phyloP scores from a whole-genome alignment of 2,888 invertebrate genomes.

The Plagiodera versicolora region DNA sequence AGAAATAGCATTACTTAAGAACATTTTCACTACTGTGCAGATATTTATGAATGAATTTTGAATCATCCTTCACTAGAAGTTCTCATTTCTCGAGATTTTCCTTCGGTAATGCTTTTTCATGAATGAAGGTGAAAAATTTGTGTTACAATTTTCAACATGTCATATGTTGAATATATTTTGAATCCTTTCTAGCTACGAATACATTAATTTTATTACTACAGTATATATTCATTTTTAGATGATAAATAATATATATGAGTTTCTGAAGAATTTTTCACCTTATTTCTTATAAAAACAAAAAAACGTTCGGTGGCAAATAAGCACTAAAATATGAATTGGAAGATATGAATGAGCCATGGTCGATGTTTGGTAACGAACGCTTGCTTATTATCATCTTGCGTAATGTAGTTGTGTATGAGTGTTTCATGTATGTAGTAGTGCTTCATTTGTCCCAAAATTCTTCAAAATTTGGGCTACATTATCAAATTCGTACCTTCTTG shows the following conservation, averaged over 20 bases:
- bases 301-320: conserved; percentile 34
- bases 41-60: conserved; percentile 21
- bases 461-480: conserved; percentile 45
- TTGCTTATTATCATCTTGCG: conserved; percentile 31
- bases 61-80: background rate
- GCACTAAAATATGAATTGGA: conserved; percentile 46
- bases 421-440: conserved; percentile 46
- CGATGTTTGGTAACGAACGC: conserved; percentile 35
- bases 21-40: background rate
- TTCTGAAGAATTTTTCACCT: conserved; percentile 39
- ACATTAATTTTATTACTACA: no score
- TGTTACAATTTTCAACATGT: background rate
- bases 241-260: no score
- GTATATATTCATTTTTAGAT: no score
- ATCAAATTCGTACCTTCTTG: no score
- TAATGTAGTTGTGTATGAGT: conserved; percentile 27
- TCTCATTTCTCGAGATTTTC: conserved; percentile 3
- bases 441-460: conserved; percentile 50
- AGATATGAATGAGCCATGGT: conserved; percentile 30
- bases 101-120: conserved; percentile 34
- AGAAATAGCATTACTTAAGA: conserved; percentile 31
- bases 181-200: no score
- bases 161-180: no score
- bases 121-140: conserved; percentile 39
- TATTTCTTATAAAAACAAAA: conserved; percentile 15